Evolutionary conservation across 2,113 vertebrate species (phyloP).

Genomic region (Phrynosoma blainvillii): DNA sequence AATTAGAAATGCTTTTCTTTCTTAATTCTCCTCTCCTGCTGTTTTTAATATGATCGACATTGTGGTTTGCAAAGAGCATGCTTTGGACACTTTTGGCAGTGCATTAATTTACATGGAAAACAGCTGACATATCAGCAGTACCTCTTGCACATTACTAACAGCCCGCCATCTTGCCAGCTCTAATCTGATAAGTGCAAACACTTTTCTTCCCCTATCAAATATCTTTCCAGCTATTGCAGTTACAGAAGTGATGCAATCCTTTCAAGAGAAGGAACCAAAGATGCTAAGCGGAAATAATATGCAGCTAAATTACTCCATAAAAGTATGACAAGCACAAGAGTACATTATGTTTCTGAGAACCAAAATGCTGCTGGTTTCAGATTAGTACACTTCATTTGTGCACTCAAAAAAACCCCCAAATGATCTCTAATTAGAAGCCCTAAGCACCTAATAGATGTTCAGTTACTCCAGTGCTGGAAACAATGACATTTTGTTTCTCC

Average conservation of each 20-base stretch:
- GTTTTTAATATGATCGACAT: slow-evolving; percentile 82
- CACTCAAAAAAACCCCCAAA: slow-evolving; percentile 35
- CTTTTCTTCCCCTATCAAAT: slow-evolving; percentile 50
- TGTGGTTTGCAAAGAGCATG: slow-evolving; percentile 76
- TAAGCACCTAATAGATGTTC: slow-evolving; percentile 27
- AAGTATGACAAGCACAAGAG: slow-evolving; percentile 43
- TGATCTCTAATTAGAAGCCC: slow-evolving; percentile 44
- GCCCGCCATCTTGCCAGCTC: slow-evolving; percentile 27
- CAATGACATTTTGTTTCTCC: slow-evolving; percentile 50
- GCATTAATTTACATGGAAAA: slow-evolving; percentile 77
- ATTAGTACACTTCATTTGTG: slow-evolving; percentile 34
- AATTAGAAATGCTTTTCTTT: slow-evolving; percentile 85
- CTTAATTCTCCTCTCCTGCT: slow-evolving; percentile 81
- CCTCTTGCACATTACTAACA: slow-evolving; percentile 46
- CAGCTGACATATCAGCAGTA: slow-evolving; percentile 69
- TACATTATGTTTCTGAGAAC: slow-evolving; percentile 44
- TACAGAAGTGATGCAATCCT: slow-evolving; percentile 48
- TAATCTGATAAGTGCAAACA: slow-evolving; percentile 59
- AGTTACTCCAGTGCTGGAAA: slow-evolving; percentile 38
- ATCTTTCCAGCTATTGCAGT: slow-evolving; percentile 51
- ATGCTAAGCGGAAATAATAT: slow-evolving; percentile 32
- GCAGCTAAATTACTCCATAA: slow-evolving; percentile 36
- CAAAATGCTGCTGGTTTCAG: slow-evolving; percentile 29
- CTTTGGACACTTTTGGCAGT: slow-evolving; percentile 74
- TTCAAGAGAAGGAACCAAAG: slow-evolving; percentile 41